phyloP scores from a whole-genome alignment of 1,140 invertebrate genomes.

The fruit fly (Drosophila melanogaster) region Release_6_plus_ISO1_MT NT_037436.4:21791501-21792000 shows the following conservation, averaged over 20 bases:
- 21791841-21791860: conserved; percentile 83
- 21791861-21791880: conserved; percentile 83
- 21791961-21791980: background rate
- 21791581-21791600: conserved; percentile 78
- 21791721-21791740: conserved; percentile 56
- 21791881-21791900: conserved; percentile 37
- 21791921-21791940: conserved; percentile 33
- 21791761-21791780: conserved; percentile 52
- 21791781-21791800: conserved; percentile 84
- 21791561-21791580: conserved; percentile 25
- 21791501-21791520: conserved; percentile 77
- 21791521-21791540: conserved; percentile 19
- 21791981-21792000: too few relatives aligned
- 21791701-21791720: conserved; percentile 73
- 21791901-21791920: conserved; percentile 80
- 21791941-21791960: background rate
- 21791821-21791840: conserved; percentile 83
- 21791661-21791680: conserved; percentile 77
- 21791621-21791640: conserved; percentile 65
- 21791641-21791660: conserved; percentile 30
- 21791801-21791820: conserved; percentile 84
- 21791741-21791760: conserved; percentile 32
- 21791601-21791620: conserved; percentile 83
- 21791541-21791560: conserved; percentile 1
- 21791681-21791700: conserved; percentile 73